Evolutionary conservation across 2,113 vertebrate species (phyloP).

Genomic region (Pseudolaguvia tuberculata): DNA sequence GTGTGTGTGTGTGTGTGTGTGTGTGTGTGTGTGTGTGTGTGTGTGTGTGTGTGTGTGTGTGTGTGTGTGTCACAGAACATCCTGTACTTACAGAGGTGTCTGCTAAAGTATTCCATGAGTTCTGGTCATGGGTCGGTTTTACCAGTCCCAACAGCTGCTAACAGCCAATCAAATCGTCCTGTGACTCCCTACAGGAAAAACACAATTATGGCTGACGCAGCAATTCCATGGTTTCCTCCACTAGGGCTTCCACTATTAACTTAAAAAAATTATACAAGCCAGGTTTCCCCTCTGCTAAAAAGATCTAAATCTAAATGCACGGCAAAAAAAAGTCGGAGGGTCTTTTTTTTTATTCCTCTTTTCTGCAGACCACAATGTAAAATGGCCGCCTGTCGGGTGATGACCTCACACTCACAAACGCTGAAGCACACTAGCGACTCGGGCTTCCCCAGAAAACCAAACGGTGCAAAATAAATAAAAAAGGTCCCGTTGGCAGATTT

Average conservation of each 20-base stretch:
- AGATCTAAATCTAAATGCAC: constrained; percentile 36
- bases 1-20: too few species aligned
- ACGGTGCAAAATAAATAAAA: constrained; percentile 11
- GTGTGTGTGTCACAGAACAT: constrained; percentile 2
- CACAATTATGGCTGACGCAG: not conserved
- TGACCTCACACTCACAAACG: not conserved
- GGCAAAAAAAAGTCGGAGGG: constrained; percentile 10
- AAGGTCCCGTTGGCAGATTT: constrained; percentile 37
- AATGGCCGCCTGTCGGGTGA: constrained; percentile 25
- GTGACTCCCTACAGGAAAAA: not conserved
- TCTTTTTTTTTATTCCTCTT: constrained; percentile 42
- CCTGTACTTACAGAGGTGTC: not conserved
- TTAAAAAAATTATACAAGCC: constrained; percentile 8
- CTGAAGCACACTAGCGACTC: not conserved
- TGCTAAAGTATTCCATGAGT: constrained; percentile 24
- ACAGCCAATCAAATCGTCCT: not conserved
- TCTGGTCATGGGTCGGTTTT: constrained; percentile 1
- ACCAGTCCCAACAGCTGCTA: not conserved
- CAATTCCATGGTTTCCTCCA: constrained; percentile 23
- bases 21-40: too few species aligned
- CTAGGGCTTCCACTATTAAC: constrained; percentile 6
- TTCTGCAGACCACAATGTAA: constrained; percentile 38
- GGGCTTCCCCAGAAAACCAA: not conserved
- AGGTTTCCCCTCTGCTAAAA: constrained; percentile 27
- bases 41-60: not conserved